phyloP scores from a whole-genome alignment of 53 echinoderm and acorn worm species.

The Luidia sarsii region DNA sequence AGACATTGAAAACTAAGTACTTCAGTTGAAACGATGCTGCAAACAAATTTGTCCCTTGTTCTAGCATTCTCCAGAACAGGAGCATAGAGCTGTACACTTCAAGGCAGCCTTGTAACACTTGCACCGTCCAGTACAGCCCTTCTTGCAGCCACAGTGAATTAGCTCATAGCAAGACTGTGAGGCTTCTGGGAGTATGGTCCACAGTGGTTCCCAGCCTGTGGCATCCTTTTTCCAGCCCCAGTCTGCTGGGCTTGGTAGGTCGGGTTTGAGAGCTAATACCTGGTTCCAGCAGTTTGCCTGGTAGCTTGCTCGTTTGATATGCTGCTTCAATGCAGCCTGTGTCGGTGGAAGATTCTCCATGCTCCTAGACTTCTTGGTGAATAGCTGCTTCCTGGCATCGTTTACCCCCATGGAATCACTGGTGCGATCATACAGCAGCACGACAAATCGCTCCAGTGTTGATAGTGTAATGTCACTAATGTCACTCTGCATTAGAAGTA shows the following conservation, averaged over 20 bases:
- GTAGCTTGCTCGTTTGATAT: background rate
- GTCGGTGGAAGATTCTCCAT: conserved; percentile 21
- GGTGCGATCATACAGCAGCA: conserved; percentile 56
- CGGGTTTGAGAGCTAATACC: background rate
- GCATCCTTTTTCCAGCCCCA: conserved; percentile 38
- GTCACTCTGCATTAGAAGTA: background rate
- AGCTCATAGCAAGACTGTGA: conserved; percentile 23
- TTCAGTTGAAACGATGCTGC: no score
- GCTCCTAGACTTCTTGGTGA: conserved; percentile 12
- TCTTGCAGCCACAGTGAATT: conserved; percentile 30
- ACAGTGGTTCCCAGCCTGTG: conserved; percentile 13
- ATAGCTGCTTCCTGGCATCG: conserved; percentile 26
- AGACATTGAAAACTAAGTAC: no score
- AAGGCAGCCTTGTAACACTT: conserved; percentile 25
- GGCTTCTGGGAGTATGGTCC: conserved; percentile 50
- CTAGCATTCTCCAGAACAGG: background rate
- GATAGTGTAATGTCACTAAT: conserved; percentile 13
- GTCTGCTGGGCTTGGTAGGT: conserved; percentile 11
- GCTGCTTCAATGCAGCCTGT: conserved; percentile 1
- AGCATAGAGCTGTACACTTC: background rate
- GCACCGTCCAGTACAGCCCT: conserved; percentile 16
- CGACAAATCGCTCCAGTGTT: conserved; percentile 43
- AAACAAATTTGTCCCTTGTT: no score
- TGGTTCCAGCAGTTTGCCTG: conserved; percentile 4
- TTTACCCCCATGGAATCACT: conserved; percentile 21